These are phyloP conservation scores for Entomobrya proxima DNA, from an alignment of 2,888 invertebrate species.

Conservation along the genomic window DNA sequence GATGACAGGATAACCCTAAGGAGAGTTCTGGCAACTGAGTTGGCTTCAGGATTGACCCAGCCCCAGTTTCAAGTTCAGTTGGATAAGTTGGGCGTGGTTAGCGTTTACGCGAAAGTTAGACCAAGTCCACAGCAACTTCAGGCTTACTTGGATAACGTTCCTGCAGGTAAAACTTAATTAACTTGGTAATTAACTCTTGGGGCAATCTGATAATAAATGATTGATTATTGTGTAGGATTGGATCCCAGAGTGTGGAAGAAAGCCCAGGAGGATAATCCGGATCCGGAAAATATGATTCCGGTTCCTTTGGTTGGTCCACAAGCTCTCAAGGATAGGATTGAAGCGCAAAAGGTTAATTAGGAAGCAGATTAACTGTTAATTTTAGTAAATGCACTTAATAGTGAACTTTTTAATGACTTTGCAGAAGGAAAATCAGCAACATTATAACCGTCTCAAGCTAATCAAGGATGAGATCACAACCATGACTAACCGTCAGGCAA, in stretches of 20 bases:
- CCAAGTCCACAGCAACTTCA: conserved; percentile 88
- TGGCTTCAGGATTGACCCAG: conserved; percentile 83
- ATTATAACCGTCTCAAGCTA: conserved; percentile 87
- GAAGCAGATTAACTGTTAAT: too few relatives aligned
- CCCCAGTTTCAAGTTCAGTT: conserved; percentile 85
- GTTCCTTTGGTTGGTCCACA: conserved; percentile 94
- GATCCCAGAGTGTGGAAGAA: conserved; percentile 96
- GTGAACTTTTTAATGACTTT: neutral
- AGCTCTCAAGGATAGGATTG: conserved; percentile 84
- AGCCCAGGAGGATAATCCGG: conserved; percentile 96
- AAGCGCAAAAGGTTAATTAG: conserved; percentile 81
- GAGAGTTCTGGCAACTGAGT: conserved; percentile 85
- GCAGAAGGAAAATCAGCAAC: conserved; percentile 87
- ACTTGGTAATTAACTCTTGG: too few relatives aligned
- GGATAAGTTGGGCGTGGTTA: conserved; percentile 84
- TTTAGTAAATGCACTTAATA: conserved; percentile 58
- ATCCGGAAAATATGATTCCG: conserved; percentile 91
- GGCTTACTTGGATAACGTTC: conserved; percentile 93
- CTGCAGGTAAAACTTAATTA: conserved; percentile 84
- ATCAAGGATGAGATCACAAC: conserved; percentile 87
- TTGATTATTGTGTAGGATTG: conserved; percentile 82
- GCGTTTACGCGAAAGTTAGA: conserved; percentile 85
- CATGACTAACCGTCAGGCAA: conserved; percentile 88
- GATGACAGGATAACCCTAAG: conserved; percentile 78
- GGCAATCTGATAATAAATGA: neutral